A percentile compares a stretch with the other conserved stretches of the same genome.
Conservation (phyloP, 2,888 invertebrate genomes). For the Andrena hattorfiana region DNA sequence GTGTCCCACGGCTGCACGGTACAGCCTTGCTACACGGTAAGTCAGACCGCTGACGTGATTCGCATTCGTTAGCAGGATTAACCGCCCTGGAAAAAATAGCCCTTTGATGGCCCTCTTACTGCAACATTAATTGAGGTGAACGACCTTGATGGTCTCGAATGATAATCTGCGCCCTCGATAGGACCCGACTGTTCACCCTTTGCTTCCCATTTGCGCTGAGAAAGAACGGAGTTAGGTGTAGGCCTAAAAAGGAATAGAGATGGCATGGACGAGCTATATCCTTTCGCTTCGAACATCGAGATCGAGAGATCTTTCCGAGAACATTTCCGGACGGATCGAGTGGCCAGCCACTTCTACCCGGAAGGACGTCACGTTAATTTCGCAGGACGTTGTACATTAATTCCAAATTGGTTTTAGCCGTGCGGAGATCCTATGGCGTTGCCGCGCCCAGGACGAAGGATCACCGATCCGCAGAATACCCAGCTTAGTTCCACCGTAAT, state of each 20-base stretch:
- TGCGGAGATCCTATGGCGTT: conserved; percentile 57
- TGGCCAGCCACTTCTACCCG: conserved; percentile 37
- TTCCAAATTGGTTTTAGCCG: conserved; percentile 82
- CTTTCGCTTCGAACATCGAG: neutral
- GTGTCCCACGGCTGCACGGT: conserved; percentile 32
- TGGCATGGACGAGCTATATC: no score
- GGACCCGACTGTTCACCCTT: no score
- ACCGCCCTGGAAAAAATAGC: conserved; percentile 8
- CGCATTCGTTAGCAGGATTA: conserved; percentile 59
- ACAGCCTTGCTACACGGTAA: conserved; percentile 52
- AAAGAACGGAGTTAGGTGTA: no score
- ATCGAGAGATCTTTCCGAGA: conserved; percentile 24
- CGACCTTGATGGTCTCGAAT: neutral
- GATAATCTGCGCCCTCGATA: no score
- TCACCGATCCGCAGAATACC: conserved; percentile 81
- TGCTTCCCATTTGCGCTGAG: no score
- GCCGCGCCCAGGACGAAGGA: conserved; percentile 75
- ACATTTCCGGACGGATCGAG: conserved; percentile 37
- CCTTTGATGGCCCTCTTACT: conserved; percentile 7
- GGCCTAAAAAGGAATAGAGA: no score
- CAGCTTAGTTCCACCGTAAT: conserved; percentile 82
- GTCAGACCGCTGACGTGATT: conserved; percentile 63
- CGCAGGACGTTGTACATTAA: conserved; percentile 78
- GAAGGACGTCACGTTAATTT: conserved; percentile 69
- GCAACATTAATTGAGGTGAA: neutral